Conservation (phyloP, 1,140 invertebrate genomes). For the Nephila pilipes region DNA sequence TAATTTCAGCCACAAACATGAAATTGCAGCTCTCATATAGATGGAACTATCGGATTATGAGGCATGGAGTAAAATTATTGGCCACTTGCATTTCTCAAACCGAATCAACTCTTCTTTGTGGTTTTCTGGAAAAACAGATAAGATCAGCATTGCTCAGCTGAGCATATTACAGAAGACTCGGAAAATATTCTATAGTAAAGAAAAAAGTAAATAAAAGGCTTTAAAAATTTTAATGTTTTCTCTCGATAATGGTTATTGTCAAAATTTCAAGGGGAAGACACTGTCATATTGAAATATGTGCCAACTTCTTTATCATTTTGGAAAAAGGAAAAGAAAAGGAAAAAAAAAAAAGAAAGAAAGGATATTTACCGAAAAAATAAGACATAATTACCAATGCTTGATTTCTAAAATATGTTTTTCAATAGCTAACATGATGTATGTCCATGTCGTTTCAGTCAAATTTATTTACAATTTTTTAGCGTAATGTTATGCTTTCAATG, state of each 20-base stretch:
- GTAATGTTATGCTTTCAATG: too few species aligned
- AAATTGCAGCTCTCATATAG: not conserved
- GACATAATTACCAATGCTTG: too few species aligned
- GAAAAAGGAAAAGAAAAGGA: too few species aligned
- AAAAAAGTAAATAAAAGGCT: not conserved
- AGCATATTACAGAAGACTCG: not conserved
- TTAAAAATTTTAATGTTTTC: not conserved
- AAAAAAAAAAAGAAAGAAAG: too few species aligned
- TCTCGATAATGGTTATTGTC: not conserved
- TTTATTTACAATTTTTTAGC: too few species aligned
- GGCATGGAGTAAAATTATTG: slow-evolving; percentile 19
- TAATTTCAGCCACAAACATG: slow-evolving; percentile 22
- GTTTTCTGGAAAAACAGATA: not conserved
- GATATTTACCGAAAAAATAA: too few species aligned
- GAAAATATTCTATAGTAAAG: not conserved
- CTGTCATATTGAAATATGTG: too few species aligned
- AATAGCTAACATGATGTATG: too few species aligned
- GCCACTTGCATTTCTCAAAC: not conserved
- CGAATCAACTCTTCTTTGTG: slow-evolving; percentile 2
- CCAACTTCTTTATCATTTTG: too few species aligned
- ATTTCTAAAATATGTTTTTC: too few species aligned
- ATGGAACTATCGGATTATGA: not conserved
- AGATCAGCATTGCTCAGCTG: not conserved
- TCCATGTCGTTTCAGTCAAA: too few species aligned
- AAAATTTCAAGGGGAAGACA: not conserved